Evolutionary conservation across 2,797 vertebrate genomes (phyloP).

Genomic region (Mormyrops attenuatus): DNA sequence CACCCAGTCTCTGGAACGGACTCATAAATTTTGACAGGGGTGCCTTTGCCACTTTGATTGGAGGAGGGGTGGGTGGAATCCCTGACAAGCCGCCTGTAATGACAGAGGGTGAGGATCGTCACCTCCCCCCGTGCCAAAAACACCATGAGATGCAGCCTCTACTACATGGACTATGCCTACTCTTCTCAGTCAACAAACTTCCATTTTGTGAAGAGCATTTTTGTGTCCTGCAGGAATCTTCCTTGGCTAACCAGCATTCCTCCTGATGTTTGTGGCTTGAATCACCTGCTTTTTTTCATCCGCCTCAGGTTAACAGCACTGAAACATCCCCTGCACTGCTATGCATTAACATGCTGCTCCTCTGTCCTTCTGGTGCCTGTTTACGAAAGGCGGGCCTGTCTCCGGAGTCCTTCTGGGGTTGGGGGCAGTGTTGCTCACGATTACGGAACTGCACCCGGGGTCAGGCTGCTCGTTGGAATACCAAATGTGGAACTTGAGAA

Average conservation of each 20-base stretch:
- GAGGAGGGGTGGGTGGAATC: conserved; percentile 1
- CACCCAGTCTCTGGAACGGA: neutral
- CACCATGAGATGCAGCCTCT: neutral
- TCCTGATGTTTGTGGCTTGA: conserved; percentile 9
- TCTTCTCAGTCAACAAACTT: neutral
- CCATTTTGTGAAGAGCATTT: neutral
- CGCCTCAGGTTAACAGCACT: neutral
- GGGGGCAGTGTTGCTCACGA: neutral
- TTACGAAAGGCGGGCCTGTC: neutral
- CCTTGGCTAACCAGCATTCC: neutral
- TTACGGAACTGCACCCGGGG: neutral
- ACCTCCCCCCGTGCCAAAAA: neutral
- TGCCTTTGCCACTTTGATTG: neutral
- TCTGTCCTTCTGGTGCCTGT: neutral
- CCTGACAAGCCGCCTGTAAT: neutral
- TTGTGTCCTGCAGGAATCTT: neutral
- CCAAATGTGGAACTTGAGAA: neutral
- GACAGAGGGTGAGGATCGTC: conserved; percentile 4
- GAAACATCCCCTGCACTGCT: neutral
- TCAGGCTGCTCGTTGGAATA: neutral
- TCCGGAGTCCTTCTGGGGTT: neutral
- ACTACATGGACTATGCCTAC: neutral
- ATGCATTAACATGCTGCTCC: neutral
- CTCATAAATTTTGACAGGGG: conserved; percentile 10
- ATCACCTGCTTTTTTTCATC: neutral